phyloP scores from a whole-genome alignment of 2,113 vertebrate species.

The Myotis lucifugus region DNA sequence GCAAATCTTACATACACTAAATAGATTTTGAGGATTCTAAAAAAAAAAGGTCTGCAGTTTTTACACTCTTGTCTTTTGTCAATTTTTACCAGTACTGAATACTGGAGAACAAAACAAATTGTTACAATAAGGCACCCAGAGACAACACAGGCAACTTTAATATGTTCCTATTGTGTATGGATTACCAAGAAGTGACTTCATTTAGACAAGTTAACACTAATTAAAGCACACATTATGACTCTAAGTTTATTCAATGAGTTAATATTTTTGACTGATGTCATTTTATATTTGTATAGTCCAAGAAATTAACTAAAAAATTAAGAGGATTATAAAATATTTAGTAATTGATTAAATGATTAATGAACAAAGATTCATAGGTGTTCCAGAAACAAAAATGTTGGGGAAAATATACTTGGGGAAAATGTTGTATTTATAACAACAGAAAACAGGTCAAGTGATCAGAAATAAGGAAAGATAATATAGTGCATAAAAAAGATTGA shows the following conservation, averaged over 20 bases:
- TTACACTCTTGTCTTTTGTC: neutral
- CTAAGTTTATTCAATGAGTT: neutral
- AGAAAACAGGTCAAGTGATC: neutral
- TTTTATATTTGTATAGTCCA: neutral
- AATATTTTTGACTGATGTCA: neutral
- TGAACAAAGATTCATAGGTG: neutral
- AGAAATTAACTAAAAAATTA: conserved; percentile 13
- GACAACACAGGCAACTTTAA: neutral
- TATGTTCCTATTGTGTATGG: neutral
- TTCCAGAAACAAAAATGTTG: neutral
- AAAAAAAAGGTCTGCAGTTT: neutral
- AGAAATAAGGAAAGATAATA: neutral
- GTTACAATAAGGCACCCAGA: neutral
- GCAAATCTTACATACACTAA: neutral
- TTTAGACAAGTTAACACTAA: neutral
- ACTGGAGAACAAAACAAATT: neutral
- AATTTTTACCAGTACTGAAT: neutral
- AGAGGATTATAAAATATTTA: neutral
- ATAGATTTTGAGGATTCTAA: neutral
- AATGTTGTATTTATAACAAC: neutral
- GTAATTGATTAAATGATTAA: neutral
- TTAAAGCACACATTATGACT: neutral
- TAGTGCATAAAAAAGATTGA: neutral
- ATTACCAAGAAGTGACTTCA: neutral
- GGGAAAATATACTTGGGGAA: neutral